phyloP scores from a whole-genome alignment of 2,888 invertebrate species.

The Pseudococcus viburni region DNA sequence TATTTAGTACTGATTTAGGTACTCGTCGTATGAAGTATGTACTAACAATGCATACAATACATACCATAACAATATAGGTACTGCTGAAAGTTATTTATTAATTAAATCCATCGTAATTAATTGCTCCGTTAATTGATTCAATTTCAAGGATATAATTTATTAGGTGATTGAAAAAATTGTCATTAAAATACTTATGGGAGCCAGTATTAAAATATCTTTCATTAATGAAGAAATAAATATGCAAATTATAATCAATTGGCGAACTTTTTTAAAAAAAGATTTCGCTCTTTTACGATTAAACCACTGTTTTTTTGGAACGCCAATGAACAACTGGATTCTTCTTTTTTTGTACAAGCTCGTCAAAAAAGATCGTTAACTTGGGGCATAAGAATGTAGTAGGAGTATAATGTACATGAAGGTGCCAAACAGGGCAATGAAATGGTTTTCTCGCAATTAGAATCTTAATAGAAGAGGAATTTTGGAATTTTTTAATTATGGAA shows the following conservation, averaged over 20 bases:
- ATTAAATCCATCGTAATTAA: constrained; percentile 16
- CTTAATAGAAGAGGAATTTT: too few relatives aligned
- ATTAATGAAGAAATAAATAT: neutral
- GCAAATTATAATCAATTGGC: constrained; percentile 3
- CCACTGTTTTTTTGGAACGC: neutral
- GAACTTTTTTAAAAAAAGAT: neutral
- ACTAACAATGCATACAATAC: neutral
- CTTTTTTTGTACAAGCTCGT: too few relatives aligned
- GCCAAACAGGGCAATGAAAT: too few relatives aligned
- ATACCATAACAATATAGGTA: neutral
- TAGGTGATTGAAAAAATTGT: constrained; percentile 22
- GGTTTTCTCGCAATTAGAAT: too few relatives aligned
- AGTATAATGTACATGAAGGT: too few relatives aligned
- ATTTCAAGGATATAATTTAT: constrained; percentile 15
- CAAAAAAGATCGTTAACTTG: too few relatives aligned
- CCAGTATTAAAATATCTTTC: neutral
- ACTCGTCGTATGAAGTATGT: neutral
- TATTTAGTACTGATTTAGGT: too few relatives aligned
- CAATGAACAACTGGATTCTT: neutral
- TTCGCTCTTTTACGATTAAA: neutral
- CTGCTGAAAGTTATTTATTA: neutral
- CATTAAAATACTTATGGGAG: constrained; percentile 3
- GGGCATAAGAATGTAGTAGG: too few relatives aligned
- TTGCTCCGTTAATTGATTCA: neutral
- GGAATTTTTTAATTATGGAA: too few relatives aligned